phyloP scores from a whole-genome alignment of 2,113 vertebrate species.

The Carassius carassius region DNA sequence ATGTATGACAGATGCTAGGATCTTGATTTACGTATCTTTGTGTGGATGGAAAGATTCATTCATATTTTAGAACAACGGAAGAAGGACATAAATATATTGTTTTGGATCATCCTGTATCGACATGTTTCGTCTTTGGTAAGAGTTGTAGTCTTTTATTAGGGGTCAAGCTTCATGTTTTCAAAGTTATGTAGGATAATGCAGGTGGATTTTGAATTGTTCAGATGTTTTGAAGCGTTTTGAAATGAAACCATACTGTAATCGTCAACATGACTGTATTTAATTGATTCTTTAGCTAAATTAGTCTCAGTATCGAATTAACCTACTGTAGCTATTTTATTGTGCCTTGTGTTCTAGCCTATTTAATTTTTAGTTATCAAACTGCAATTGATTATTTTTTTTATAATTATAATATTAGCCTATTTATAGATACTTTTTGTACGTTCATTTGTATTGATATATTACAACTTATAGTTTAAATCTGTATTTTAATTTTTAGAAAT shows the following conservation, averaged over 20 bases:
- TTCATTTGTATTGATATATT: background rate
- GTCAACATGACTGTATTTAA: background rate
- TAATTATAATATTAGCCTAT: background rate
- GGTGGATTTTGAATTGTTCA: slow-evolving; percentile 1
- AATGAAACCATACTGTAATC: background rate
- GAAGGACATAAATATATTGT: background rate
- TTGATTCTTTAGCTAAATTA: background rate
- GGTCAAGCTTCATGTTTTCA: background rate
- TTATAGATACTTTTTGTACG: background rate
- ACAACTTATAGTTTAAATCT: background rate
- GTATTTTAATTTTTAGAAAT: background rate
- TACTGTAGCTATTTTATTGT: background rate
- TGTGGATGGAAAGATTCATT: background rate
- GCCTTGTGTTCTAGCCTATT: background rate
- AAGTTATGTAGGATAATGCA: background rate
- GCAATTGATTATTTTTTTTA: background rate
- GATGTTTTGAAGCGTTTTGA: too few species aligned
- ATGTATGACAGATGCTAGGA: background rate
- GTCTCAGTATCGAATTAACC: background rate
- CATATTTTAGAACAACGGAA: slow-evolving; percentile 2
- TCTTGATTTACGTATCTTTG: background rate
- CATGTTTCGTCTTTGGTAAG: slow-evolving; percentile 22
- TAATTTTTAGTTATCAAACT: background rate
- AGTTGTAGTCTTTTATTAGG: background rate
- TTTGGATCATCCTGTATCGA: slow-evolving; percentile 9